Percentiles rank a stretch among this genome's conserved stretches.
Conservation (phyloP, 2,113 vertebrate species). For the Cynopterus brachyotis region DNA sequence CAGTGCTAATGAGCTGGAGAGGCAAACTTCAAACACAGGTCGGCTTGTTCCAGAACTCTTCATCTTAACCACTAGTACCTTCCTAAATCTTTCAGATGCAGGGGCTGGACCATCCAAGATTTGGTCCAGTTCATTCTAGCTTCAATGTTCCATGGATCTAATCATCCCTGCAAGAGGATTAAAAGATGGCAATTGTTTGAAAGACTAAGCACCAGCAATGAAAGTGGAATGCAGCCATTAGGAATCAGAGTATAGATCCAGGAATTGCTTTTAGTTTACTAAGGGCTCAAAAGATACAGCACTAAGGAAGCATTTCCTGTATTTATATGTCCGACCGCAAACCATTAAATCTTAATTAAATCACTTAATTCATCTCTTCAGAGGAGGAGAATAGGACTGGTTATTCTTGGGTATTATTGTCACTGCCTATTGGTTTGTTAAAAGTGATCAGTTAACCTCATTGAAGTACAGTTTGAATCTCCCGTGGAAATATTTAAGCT, state of each 20-base stretch:
- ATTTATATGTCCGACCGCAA: background rate
- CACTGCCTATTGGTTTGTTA: background rate
- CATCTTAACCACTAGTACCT: background rate
- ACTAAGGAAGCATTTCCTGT: background rate
- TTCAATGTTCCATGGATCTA: background rate
- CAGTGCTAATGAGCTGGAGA: background rate
- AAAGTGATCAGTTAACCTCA: background rate
- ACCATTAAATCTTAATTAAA: background rate
- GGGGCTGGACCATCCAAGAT: background rate
- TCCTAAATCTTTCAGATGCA: background rate
- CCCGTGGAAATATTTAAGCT: background rate
- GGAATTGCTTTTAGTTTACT: constrained; percentile 1
- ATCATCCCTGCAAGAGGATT: background rate
- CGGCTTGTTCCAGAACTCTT: background rate
- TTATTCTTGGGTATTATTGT: background rate
- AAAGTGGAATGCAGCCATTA: background rate
- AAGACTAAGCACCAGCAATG: background rate
- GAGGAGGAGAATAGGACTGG: background rate
- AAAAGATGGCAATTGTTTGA: background rate
- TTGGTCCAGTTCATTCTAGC: background rate
- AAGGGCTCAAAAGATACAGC: background rate
- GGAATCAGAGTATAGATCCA: background rate
- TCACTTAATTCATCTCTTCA: background rate
- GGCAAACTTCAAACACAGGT: background rate
- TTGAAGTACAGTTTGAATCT: background rate